Conservation (phyloP, 1,140 invertebrate genomes). For the Hypothenemus hampei region DNA sequence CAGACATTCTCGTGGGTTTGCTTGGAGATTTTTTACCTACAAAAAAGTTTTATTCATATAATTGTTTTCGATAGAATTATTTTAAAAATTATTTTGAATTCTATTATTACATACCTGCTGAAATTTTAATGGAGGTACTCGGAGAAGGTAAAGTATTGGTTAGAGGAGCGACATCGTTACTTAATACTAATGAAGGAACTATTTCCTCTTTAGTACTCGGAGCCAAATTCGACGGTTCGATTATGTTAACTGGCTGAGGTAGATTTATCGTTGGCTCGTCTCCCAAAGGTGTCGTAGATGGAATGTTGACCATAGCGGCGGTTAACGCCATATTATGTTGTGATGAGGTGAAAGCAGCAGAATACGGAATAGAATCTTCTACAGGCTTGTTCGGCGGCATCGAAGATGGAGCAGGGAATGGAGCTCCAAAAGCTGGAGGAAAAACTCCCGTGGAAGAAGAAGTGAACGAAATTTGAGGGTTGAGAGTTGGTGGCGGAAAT, state of each 20-base stretch:
- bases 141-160: slow-evolving; percentile 37
- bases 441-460: slow-evolving; percentile 56
- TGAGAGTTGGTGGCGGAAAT: slow-evolving; percentile 51
- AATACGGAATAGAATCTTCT: slow-evolving; percentile 49
- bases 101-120: slow-evolving; percentile 28
- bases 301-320: slow-evolving; percentile 62
- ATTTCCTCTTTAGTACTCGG: slow-evolving; percentile 33
- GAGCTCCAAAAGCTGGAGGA: slow-evolving; percentile 54
- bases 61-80: background rate
- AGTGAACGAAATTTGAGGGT: slow-evolving; percentile 57
- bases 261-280: slow-evolving; percentile 35
- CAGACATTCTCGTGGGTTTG: slow-evolving; percentile 60
- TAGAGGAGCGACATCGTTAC: slow-evolving; percentile 7
- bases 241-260: slow-evolving; percentile 26
- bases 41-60: too few species aligned
- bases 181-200: slow-evolving; percentile 17
- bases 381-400: slow-evolving; percentile 53
- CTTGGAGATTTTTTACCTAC: slow-evolving; percentile 58
- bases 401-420: slow-evolving; percentile 53
- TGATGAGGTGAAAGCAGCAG: slow-evolving; percentile 70
- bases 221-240: slow-evolving; percentile 23
- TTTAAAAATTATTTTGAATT: background rate
- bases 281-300: slow-evolving; percentile 38
- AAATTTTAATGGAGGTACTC: slow-evolving; percentile 39
- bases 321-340: slow-evolving; percentile 72